Percentiles rank a stretch among this genome's conserved stretches.
Conservation (phyloP, 1,140 invertebrate genomes). For the Lysiphlebus fabarum region DNA sequence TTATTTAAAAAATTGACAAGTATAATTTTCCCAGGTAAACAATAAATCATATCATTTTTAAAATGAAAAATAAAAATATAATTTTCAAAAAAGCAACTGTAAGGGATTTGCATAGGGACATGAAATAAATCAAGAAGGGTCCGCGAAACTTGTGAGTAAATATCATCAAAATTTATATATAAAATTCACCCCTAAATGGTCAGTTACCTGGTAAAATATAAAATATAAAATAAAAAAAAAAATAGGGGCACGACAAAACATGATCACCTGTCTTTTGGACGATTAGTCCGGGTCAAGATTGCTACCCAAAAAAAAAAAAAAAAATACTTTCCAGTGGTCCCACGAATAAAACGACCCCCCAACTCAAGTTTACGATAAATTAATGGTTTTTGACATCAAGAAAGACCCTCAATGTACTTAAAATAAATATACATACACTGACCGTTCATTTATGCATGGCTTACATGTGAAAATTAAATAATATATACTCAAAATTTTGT, state of each 20-base stretch:
- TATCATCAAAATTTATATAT: neutral
- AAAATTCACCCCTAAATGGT: neutral
- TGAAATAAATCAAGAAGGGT: neutral
- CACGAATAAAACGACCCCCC: constrained; percentile 21
- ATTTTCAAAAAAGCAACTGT: too few relatives aligned
- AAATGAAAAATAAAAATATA: constrained; percentile 15
- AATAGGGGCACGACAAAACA: constrained; percentile 11
- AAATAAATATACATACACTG: neutral
- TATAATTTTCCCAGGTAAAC: neutral
- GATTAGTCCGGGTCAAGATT: constrained; percentile 49
- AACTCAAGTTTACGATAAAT: constrained; percentile 44
- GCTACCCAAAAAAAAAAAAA: constrained; percentile 17
- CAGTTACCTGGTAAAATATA: neutral
- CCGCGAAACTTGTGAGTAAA: neutral
- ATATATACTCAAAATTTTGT: too few relatives aligned
- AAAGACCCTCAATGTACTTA: constrained; percentile 2
- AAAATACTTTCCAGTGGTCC: constrained; percentile 15
- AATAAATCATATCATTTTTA: constrained; percentile 20
- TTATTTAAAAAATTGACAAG: too few relatives aligned
- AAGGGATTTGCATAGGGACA: constrained; percentile 12
- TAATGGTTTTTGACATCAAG: constrained; percentile 39
- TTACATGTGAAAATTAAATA: constrained; percentile 8
- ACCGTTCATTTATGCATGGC: neutral
- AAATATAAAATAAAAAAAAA: neutral
- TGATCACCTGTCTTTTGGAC: constrained; percentile 45